phyloP scores from a whole-genome alignment of 2,797 vertebrate species.

The Neopelma chrysocephalum region DNA sequence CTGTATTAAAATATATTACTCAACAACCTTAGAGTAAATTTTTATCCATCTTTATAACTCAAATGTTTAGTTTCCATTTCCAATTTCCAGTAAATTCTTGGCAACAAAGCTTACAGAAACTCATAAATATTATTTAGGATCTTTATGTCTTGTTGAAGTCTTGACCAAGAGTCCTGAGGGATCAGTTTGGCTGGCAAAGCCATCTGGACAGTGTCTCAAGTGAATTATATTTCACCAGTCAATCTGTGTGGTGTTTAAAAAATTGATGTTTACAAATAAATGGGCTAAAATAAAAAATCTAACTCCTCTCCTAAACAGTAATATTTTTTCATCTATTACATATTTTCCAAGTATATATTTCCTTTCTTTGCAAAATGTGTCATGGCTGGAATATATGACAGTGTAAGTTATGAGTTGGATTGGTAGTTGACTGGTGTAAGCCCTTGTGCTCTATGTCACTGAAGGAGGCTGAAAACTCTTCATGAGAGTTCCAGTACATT shows the following conservation, averaged over 20 bases:
- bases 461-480: neutral
- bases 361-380: neutral
- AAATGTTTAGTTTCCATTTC: neutral
- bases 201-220: neutral
- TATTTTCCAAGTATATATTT: neutral
- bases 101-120: neutral
- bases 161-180: neutral
- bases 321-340: neutral
- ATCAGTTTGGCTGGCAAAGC: neutral
- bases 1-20: neutral
- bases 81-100: neutral
- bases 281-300: neutral
- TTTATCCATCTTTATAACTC: neutral
- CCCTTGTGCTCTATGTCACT: neutral
- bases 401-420: neutral
- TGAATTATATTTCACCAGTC: neutral
- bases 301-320: neutral
- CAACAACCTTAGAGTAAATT: neutral
- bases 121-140: neutral
- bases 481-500: neutral
- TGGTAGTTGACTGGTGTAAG: neutral
- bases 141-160: neutral
- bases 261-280: neutral
- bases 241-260: fast-evolving
- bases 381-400: neutral